Conservation (phyloP, 1,140 invertebrate species). For the Episyrphus balteatus region DNA sequence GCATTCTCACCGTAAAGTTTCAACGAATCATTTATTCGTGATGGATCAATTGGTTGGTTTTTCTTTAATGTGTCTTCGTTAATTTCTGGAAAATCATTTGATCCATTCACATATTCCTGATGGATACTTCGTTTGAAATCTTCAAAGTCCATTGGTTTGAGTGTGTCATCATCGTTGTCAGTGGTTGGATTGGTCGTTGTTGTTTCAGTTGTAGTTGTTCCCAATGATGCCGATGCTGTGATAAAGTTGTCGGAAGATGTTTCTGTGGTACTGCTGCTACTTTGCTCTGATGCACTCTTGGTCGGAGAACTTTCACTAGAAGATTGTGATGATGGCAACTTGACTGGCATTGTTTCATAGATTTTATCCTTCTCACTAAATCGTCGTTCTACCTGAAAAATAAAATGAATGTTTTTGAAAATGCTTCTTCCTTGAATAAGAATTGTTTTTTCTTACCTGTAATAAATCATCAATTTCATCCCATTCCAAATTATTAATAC, state of each 20-base stretch:
- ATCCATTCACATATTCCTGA: slow-evolving; percentile 31
- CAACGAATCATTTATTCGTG: slow-evolving; percentile 37
- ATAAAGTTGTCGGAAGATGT: slow-evolving; percentile 29
- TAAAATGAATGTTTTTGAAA: not conserved
- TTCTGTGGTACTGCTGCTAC: slow-evolving; percentile 16
- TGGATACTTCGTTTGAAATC: slow-evolving; percentile 35
- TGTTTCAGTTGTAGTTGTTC: slow-evolving; percentile 19
- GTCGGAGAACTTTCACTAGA: slow-evolving; percentile 30
- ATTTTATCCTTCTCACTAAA: slow-evolving; percentile 52
- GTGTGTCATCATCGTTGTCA: slow-evolving; percentile 25
- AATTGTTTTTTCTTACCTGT: slow-evolving; percentile 34
- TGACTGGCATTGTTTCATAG: slow-evolving; percentile 62
- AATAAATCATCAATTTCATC: slow-evolving; percentile 59
- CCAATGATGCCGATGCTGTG: slow-evolving; percentile 28
- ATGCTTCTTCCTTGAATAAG: not conserved
- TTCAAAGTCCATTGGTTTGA: slow-evolving; percentile 35
- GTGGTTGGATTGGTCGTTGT: slow-evolving; percentile 22
- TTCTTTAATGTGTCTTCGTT: slow-evolving; percentile 36
- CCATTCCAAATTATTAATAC: slow-evolving; percentile 49
- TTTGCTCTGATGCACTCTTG: slow-evolving; percentile 16
- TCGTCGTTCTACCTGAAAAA: slow-evolving; percentile 47
- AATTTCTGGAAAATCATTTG: slow-evolving; percentile 30
- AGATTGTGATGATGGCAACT: slow-evolving; percentile 43
- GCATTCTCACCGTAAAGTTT: slow-evolving; percentile 36
- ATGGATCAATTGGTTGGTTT: slow-evolving; percentile 40